These are phyloP conservation scores for Cheumatopsyche charites DNA, from an alignment of 1,140 invertebrate species.

Conservation along the genomic window DNA sequence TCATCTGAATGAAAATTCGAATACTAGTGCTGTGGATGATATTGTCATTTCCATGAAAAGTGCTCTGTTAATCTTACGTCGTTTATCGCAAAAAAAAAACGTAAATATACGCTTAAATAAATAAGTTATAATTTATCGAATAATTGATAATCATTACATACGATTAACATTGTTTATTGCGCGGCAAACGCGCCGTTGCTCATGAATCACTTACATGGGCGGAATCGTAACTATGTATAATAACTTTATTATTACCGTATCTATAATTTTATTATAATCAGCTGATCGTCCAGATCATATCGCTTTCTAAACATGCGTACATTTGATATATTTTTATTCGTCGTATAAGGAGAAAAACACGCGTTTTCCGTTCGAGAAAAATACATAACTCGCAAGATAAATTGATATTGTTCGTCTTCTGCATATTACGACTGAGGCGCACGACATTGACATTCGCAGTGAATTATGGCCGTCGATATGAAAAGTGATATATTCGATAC, in stretches of 20 bases:
- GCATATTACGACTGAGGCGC: not conserved
- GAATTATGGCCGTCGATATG: not conserved
- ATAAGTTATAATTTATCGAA: too few species aligned
- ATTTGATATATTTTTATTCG: too few species aligned
- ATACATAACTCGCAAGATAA: constrained; percentile 19
- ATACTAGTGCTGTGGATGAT: too few species aligned
- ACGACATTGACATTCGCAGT: constrained; percentile 17
- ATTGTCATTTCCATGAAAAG: too few species aligned
- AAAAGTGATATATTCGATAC: constrained; percentile 28
- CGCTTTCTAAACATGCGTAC: too few species aligned
- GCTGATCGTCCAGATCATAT: too few species aligned
- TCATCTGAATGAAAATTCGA: too few species aligned
- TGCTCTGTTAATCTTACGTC: too few species aligned
- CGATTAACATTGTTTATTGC: not conserved
- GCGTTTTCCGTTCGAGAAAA: not conserved
- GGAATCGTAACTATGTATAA: not conserved
- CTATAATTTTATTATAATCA: too few species aligned
- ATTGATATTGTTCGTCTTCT: constrained; percentile 14
- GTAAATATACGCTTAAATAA: too few species aligned
- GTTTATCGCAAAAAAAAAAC: too few species aligned
- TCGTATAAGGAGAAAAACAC: too few species aligned
- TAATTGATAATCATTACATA: not conserved
- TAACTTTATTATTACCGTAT: not conserved
- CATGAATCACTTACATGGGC: constrained; percentile 10
- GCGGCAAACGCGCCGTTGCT: not conserved